Evolutionary conservation across 2,888 invertebrate species (phyloP).

Genomic region (Aleiodes leptofemur): DNA sequence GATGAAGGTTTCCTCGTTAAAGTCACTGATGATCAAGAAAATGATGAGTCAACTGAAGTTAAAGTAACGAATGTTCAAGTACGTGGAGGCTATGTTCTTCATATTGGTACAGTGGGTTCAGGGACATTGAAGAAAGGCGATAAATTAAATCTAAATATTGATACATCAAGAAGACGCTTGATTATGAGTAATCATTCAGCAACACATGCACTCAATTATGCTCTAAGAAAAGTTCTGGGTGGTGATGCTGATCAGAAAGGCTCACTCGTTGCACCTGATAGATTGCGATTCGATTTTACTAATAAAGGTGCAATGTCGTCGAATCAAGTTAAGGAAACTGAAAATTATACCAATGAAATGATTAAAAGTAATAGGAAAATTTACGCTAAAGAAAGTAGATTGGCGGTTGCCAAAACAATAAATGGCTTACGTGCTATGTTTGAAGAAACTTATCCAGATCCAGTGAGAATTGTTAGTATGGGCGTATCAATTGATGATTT

Average conservation of each 20-base stretch:
- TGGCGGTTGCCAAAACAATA: slow-evolving; percentile 92
- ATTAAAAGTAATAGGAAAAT: slow-evolving; percentile 87
- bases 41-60: slow-evolving; percentile 85
- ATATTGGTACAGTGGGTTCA: slow-evolving; percentile 90
- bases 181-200: slow-evolving; percentile 99
- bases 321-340: slow-evolving; percentile 91
- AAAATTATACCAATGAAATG: slow-evolving; percentile 86
- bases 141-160: slow-evolving; percentile 87
- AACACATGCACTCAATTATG: slow-evolving; percentile 97
- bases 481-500: slow-evolving; percentile 94
- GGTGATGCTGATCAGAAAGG: slow-evolving; percentile 96
- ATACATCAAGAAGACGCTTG: slow-evolving; percentile 88
- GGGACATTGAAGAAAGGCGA: slow-evolving; percentile 91
- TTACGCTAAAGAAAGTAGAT: slow-evolving; percentile 90
- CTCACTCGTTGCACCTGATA: slow-evolving; percentile 97
- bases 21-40: slow-evolving; percentile 82
- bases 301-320: slow-evolving; percentile 93
- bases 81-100: slow-evolving; percentile 96
- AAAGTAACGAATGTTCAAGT: slow-evolving; percentile 95
- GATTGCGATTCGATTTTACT: slow-evolving; percentile 97
- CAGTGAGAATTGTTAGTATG: slow-evolving; percentile 94
- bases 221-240: slow-evolving; percentile 91
- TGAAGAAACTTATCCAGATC: slow-evolving; percentile 99
- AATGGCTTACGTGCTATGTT: slow-evolving; percentile 97
- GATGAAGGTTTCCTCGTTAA: slow-evolving; percentile 96